phyloP scores from a whole-genome alignment of 2,888 invertebrate species.

The Lepidochitona cinerea region DNA sequence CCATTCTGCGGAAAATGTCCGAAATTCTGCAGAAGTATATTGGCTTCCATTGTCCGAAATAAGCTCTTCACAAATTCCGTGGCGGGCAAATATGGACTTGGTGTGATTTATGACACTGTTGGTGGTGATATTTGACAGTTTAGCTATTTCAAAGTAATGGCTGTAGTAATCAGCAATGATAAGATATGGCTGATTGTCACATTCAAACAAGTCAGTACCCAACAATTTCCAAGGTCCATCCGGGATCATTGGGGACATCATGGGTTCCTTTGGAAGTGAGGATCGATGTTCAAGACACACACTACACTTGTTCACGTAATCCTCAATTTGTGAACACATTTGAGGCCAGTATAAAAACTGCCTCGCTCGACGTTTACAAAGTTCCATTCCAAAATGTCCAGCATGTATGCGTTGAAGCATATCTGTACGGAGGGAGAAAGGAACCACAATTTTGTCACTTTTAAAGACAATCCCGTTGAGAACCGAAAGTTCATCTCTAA shows the following conservation, averaged over 20 bases:
- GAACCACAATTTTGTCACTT: constrained; percentile 10
- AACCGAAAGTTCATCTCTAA: constrained; percentile 12
- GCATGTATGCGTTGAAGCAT: constrained; percentile 20
- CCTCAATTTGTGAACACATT: constrained; percentile 27
- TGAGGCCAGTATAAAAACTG: constrained; percentile 35
- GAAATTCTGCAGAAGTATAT: constrained; percentile 10
- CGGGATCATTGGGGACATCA: constrained; percentile 18
- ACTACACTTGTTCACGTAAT: constrained; percentile 22
- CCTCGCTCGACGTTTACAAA: no score
- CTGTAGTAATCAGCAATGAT: constrained; percentile 33
- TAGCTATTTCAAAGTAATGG: constrained; percentile 28
- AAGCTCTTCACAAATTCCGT: constrained; percentile 22
- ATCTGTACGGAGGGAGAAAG: not conserved
- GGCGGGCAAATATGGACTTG: constrained; percentile 27
- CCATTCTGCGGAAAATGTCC: constrained; percentile 11
- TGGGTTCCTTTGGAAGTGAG: constrained; percentile 19
- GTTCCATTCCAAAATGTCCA: constrained; percentile 36
- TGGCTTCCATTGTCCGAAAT: constrained; percentile 26
- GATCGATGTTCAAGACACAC: constrained; percentile 21
- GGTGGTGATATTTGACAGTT: constrained; percentile 10
- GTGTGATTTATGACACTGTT: constrained; percentile 20
- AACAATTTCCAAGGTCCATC: constrained; percentile 22
- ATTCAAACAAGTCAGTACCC: constrained; percentile 26
- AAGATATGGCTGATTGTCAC: constrained; percentile 21
- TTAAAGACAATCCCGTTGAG: constrained; percentile 3